Evolutionary conservation across 2,888 invertebrate species (phyloP).

Genomic region (Acanthacorydalis orientalis): DNA sequence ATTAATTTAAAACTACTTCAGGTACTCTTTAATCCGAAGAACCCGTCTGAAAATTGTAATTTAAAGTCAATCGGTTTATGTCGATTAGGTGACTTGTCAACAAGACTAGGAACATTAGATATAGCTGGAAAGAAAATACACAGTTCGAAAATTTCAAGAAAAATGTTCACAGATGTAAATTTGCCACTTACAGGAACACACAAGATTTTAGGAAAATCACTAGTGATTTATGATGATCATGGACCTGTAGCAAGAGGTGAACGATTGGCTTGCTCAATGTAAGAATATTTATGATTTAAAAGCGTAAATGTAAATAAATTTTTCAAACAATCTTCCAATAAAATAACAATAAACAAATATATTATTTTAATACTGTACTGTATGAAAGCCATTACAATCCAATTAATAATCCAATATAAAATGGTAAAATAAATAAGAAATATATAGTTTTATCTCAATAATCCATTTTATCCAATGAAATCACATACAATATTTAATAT

Average conservation of each 20-base stretch:
- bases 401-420: too few species aligned
- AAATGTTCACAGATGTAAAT: conserved; percentile 61
- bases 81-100: conserved; percentile 60
- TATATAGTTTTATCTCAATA: too few species aligned
- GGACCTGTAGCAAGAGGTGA: conserved; percentile 79
- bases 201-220: conserved; percentile 60
- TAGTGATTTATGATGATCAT: conserved; percentile 76
- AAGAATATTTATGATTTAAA: conserved; percentile 25
- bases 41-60: conserved; percentile 40
- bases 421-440: too few species aligned
- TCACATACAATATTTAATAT: too few species aligned
- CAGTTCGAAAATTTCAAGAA: conserved; percentile 47
- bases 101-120: conserved; percentile 48
- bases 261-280: conserved; percentile 75
- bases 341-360: too few species aligned
- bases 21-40: conserved; percentile 42
- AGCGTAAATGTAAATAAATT: too few species aligned
- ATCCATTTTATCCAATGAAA: too few species aligned
- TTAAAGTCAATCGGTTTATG: conserved; percentile 41
- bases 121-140: conserved; percentile 58
- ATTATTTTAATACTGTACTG: too few species aligned
- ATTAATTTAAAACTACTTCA: too few species aligned
- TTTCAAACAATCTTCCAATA: too few species aligned
- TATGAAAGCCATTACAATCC: too few species aligned
- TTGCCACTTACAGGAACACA: conserved; percentile 59